Evolutionary conservation across 2,797 vertebrate genomes (phyloP).

Genomic region (Borostomias antarcticus): DNA sequence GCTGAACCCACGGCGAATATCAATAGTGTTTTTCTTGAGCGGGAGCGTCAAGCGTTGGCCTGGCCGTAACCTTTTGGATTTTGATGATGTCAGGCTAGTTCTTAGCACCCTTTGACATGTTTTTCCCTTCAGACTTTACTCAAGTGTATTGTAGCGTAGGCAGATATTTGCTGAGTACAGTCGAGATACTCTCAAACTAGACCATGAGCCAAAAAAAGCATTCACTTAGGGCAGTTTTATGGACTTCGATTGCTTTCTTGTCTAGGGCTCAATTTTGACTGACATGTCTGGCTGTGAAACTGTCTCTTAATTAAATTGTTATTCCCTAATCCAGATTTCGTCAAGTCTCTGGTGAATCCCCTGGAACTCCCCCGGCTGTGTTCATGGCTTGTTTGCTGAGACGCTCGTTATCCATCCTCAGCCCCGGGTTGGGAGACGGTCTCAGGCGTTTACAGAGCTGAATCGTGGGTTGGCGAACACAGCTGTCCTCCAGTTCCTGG

Average conservation of each 20-base stretch:
- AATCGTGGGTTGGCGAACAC: slow-evolving; percentile 54
- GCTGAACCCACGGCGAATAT: slow-evolving; percentile 65
- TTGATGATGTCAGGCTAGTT: slow-evolving; percentile 82
- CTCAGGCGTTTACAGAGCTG: slow-evolving; percentile 26
- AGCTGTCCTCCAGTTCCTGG: slow-evolving; percentile 29
- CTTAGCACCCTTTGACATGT: too few relatives aligned
- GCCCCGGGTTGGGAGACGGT: background rate
- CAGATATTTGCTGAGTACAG: too few relatives aligned
- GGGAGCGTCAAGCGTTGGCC: slow-evolving; percentile 65
- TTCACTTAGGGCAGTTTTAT: too few relatives aligned
- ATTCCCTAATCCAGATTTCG: background rate
- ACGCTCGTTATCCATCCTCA: background rate
- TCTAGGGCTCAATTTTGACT: background rate
- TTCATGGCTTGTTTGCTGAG: background rate
- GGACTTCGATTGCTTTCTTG: background rate
- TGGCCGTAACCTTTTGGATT: slow-evolving; percentile 76
- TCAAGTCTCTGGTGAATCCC: background rate
- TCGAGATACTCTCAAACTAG: too few relatives aligned
- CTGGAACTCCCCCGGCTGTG: background rate
- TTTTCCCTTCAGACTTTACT: too few relatives aligned
- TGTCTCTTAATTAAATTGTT: background rate
- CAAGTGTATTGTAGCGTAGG: too few relatives aligned
- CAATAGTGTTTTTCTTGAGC: slow-evolving; percentile 72
- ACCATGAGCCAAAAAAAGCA: too few relatives aligned
- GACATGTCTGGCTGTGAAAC: background rate